These are phyloP conservation scores for Orchestes rusci DNA, from an alignment of 2,888 invertebrate species.

Conservation along the genomic window DNA sequence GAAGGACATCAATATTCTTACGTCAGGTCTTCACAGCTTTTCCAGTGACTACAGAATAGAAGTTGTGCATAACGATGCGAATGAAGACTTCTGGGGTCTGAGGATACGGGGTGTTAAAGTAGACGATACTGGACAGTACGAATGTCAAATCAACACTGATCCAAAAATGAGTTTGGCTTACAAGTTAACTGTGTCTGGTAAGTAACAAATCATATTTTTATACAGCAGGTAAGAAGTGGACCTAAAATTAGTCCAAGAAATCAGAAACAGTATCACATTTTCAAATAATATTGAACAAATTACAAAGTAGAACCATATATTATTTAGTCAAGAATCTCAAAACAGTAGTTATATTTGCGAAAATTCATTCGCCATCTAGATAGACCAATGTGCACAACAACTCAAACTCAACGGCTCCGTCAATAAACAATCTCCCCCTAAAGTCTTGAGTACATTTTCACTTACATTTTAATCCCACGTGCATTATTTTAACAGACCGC, in stretches of 20 bases:
- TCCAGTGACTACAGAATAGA: constrained; percentile 62
- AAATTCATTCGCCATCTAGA: too few relatives aligned
- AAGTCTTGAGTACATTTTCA: too few relatives aligned
- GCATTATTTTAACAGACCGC: too few relatives aligned
- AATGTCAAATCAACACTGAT: constrained; percentile 70
- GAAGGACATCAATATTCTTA: constrained; percentile 62
- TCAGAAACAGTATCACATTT: too few relatives aligned
- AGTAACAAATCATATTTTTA: constrained; percentile 30
- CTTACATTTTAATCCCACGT: too few relatives aligned
- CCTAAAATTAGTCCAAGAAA: neutral
- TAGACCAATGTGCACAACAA: too few relatives aligned
- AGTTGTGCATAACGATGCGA: constrained; percentile 46
- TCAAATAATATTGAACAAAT: neutral
- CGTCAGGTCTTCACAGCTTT: constrained; percentile 57
- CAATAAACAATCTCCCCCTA: too few relatives aligned
- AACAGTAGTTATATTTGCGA: too few relatives aligned
- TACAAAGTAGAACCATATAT: too few relatives aligned
- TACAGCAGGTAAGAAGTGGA: too few relatives aligned
- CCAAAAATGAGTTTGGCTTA: constrained; percentile 65
- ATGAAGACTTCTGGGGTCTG: constrained; percentile 52
- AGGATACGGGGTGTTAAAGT: constrained; percentile 52
- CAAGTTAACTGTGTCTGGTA: constrained; percentile 57
- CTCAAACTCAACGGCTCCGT: too few relatives aligned
- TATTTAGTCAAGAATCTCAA: too few relatives aligned
- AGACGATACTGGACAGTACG: constrained; percentile 60